Evolutionary conservation across 2,888 invertebrate genomes (phyloP).

Genomic region (Anthoptus insignis): DNA sequence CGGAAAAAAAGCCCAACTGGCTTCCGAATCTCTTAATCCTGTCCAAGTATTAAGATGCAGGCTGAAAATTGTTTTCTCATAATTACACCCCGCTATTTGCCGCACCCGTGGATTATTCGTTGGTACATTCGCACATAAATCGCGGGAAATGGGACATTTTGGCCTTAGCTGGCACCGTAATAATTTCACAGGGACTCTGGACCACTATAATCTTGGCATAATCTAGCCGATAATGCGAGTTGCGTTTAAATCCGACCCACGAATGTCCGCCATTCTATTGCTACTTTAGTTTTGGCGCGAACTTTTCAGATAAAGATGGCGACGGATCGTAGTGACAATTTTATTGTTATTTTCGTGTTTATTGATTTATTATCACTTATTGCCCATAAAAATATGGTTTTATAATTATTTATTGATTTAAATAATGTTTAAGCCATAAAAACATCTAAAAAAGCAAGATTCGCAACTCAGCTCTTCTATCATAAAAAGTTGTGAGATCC

Average conservation of each 20-base stretch:
- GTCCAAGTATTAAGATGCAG: conserved; percentile 77
- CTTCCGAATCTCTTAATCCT: conserved; percentile 73
- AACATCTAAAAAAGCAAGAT: no score
- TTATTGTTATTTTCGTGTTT: conserved; percentile 48
- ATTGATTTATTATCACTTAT: not conserved
- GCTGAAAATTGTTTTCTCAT: conserved; percentile 86
- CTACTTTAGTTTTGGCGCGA: conserved; percentile 75
- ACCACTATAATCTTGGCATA: conserved; percentile 85
- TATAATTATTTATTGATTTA: not conserved
- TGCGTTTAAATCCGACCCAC: conserved; percentile 77
- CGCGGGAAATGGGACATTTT: conserved; percentile 81
- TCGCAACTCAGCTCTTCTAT: no score
- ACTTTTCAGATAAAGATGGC: conserved; percentile 74
- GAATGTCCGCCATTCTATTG: conserved; percentile 70
- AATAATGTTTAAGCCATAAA: no score
- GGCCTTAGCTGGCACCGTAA: conserved; percentile 83
- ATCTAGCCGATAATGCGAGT: conserved; percentile 84
- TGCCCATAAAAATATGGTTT: no score
- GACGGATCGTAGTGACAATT: conserved; percentile 62
- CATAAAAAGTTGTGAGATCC: no score
- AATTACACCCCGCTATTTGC: conserved; percentile 77
- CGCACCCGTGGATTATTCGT: conserved; percentile 73
- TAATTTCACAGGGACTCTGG: conserved; percentile 75
- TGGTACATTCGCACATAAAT: conserved; percentile 85
- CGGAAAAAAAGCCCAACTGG: conserved; percentile 49